Base-by-base conservation (phyloP, 1,140 invertebrate genomes). In the Cyclina sinensis region DNA sequence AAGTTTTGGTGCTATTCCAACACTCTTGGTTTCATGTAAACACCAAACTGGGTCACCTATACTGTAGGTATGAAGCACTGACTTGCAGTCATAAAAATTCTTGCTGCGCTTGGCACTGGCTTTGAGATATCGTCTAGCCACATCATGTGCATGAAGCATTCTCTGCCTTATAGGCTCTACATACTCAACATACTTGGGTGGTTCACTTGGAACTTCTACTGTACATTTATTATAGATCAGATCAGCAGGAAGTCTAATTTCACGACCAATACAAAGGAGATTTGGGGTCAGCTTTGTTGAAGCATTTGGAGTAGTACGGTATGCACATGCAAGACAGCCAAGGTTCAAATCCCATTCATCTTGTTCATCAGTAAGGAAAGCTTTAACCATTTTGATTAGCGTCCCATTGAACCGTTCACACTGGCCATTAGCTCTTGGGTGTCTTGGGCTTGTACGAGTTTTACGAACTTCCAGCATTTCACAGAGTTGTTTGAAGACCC, bases 361-460 rank as follows among this genome's bases (percentile, higher is more conserved):
- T 39, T 91, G 80, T 43, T 90, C 43, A 16, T 68, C 84, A 21
- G 27, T 21, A 12, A 88, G 59, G n/a, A 65, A 96, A 91, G 90
- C 79, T 9, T 81, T 59, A n/a, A 93, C 70, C 90, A 91, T 90
- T n/a, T 82, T 37, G 9, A 89, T 54, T 4, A 93, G 65, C 12
- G 94, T 94, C 7, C 87, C 46, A 62, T 92, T 95, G 30, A 94
- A 89, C 73, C 92, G 82, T 48, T 94, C 91, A 24, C 86, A 84
- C 65, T 84, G 79, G n/a, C 90, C 91, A 51, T 91, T 90, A 1
- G 86, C 86, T n/a, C 80, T 62, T 0, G 91, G 90, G 16, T 86
- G 62, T 18, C 80, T 80, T 0, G 87, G 14, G 21, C 79, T 82
- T 24, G 82, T 82, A 30, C 86, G 27, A 12, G 84, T 89, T 57